Base-by-base conservation (phyloP, 2,113 vertebrate genomes). In the Poicephalus gulielmi region DNA sequence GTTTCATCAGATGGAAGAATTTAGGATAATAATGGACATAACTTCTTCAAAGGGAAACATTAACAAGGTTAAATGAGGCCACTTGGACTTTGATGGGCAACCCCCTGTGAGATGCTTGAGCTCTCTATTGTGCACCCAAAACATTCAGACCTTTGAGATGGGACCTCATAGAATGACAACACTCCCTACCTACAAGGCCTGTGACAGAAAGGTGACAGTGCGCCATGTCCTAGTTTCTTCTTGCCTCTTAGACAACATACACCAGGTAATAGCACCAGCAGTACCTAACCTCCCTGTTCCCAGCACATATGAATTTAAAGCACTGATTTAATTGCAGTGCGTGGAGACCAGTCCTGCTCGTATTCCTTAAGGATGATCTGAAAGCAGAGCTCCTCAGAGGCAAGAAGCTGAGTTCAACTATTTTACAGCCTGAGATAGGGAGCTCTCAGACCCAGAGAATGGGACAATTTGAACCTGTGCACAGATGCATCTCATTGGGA, bases 241-340 rank as follows among this genome's bases (percentile, higher is more conserved):
- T 60, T 53, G 55, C 22, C 39, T 79, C 66, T 33, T 10, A 13
- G 24, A 11, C 30, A 85, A 20, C 27, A 5, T 2, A 24, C 28
- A 64, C 25, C 49, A 31, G 10, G 17, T 13, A 41, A 41, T 23
- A 64, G 49, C 64, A 52, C 19, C 71, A 46, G 62, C 33, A 82
- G 31, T 3, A 63, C 10, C 39, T 60, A 9, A 62, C 5, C 41
- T 17, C 3, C 22, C 39, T 77, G 23, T 52, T 86, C 30, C 44
- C 44, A 55, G 17, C 8, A 8, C 0, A 20, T 0, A 9, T 17
- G 35, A 71, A 66, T 73, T 60, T 39, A 78, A 86, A 91, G 25
- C 17, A 50, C 13, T 6, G 1, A 43, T 25, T 11, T 23, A 20
- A 76, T 28, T 0, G 0, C 60, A n/a, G 27, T 5, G 18, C 14